phyloP scores from a whole-genome alignment of 2,888 invertebrate genomes.

The Plebejus argus region DNA sequence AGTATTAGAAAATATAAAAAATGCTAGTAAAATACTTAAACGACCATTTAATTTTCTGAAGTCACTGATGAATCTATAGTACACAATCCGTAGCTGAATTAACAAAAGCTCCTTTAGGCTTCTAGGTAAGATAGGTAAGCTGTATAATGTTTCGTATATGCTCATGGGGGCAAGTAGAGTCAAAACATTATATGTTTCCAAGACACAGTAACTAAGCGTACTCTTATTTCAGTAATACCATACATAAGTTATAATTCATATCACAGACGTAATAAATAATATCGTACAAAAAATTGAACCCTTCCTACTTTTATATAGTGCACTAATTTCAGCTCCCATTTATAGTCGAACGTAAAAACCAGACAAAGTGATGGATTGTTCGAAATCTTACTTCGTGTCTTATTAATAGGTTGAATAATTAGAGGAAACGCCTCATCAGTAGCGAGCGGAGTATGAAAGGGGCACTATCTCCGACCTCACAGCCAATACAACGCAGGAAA shows the following conservation, averaged over 20 bases:
- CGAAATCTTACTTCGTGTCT: constrained; percentile 50
- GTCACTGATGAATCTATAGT: too few species aligned
- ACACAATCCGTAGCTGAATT: too few species aligned
- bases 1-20: too few species aligned
- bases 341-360: constrained; percentile 14
- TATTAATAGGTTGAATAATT: constrained; percentile 78
- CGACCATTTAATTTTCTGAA: too few species aligned
- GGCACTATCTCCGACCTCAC: constrained; percentile 63
- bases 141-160: neutral
- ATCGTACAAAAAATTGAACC: constrained; percentile 9
- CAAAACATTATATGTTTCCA: neutral
- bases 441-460: constrained; percentile 62
- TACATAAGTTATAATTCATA: neutral
- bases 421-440: constrained; percentile 77
- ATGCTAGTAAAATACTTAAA: too few species aligned
- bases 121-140: too few species aligned
- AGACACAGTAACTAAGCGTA: neutral
- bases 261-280: neutral
- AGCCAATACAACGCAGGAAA: constrained; percentile 71
- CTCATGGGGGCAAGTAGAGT: neutral
- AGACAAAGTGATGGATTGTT: constrained; percentile 61
- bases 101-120: too few species aligned
- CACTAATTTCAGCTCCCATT: constrained; percentile 28
- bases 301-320: neutral
- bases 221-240: neutral